phyloP scores from a whole-genome alignment of 2,113 vertebrate genomes.

The Cyprinodon tularosa region DNA sequence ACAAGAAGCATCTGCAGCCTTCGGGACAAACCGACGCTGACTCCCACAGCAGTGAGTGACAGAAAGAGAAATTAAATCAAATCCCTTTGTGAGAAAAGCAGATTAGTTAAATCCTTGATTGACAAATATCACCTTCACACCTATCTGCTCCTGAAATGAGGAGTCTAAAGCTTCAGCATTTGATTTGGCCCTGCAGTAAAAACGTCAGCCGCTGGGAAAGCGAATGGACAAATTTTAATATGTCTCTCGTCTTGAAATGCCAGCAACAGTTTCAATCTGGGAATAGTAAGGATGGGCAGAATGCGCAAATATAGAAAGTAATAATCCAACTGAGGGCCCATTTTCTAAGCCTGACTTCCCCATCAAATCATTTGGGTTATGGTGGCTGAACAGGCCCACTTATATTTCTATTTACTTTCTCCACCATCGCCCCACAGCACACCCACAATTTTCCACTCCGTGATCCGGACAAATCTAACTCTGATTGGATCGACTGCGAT shows the following conservation, averaged over 20 bases:
- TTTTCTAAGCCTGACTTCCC: conserved; percentile 54
- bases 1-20: conserved; percentile 3
- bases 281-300: not conserved
- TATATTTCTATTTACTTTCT: conserved; percentile 48
- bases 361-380: conserved; percentile 57
- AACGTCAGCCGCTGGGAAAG: not conserved
- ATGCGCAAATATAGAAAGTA: not conserved
- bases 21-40: conserved; percentile 24
- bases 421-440: not conserved
- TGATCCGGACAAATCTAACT: conserved; percentile 43
- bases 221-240: not conserved
- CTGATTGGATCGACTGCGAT: conserved; percentile 73
- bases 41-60: conserved; percentile 43
- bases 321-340: conserved; percentile 14
- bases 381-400: conserved; percentile 9
- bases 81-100: conserved; percentile 41
- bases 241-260: not conserved
- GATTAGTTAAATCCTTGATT: conserved; percentile 39
- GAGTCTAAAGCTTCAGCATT: not conserved
- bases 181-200: not conserved
- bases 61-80: conserved; percentile 26
- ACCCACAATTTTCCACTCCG: conserved; percentile 10
- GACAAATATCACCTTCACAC: conserved; percentile 35
- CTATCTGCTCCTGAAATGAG: not conserved
- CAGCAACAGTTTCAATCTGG: not conserved